phyloP scores from a whole-genome alignment of 2,797 vertebrate species.

The Myotis daubentonii region DNA sequence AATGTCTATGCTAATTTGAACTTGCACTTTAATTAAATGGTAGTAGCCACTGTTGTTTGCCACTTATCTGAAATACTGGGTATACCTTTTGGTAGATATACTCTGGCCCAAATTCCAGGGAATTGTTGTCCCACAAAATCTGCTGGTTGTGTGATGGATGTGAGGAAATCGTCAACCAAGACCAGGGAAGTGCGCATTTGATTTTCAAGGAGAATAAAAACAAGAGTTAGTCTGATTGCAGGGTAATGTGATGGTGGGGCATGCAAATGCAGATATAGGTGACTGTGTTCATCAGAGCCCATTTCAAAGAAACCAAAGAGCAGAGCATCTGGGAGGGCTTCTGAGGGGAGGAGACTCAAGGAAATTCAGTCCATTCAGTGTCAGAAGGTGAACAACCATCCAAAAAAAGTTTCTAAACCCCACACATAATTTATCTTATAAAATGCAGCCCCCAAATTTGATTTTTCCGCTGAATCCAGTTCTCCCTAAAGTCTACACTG shows the following conservation, averaged over 20 bases:
- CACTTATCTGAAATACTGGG: not conserved
- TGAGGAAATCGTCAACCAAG: not conserved
- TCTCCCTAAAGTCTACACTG: not conserved
- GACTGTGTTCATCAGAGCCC: not conserved
- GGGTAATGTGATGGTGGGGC: not conserved
- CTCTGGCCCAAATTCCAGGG: not conserved
- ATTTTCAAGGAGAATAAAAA: slow-evolving; percentile 6
- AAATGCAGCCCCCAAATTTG: not conserved
- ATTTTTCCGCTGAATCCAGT: not conserved
- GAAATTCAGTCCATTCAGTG: not conserved
- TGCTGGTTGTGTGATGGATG: not conserved
- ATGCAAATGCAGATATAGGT: not conserved
- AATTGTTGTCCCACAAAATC: not conserved
- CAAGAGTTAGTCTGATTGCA: not conserved
- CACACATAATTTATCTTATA: not conserved
- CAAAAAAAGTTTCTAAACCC: not conserved
- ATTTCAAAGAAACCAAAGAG: not conserved
- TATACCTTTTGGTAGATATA: not conserved
- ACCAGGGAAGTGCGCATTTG: not conserved
- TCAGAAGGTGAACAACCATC: not conserved
- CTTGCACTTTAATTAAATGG: not conserved
- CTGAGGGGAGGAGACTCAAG: not conserved
- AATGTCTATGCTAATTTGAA: slow-evolving; percentile 7
- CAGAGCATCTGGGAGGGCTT: not conserved
- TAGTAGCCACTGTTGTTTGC: not conserved